phyloP scores from a whole-genome alignment of 2,888 invertebrate genomes.

The Marasmarcha lunaedactyla region DNA sequence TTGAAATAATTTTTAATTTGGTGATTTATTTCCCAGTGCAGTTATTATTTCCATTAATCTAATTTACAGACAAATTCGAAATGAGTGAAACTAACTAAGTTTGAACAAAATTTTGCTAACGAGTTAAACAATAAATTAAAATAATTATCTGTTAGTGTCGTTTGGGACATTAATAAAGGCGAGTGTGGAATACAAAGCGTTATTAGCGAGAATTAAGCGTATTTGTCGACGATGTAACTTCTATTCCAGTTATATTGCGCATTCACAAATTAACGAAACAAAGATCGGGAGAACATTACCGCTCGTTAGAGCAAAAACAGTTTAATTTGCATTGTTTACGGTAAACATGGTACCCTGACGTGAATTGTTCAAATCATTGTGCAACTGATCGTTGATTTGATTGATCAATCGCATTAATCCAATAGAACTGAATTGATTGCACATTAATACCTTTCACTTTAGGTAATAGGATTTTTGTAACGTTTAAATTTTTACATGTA shows the following conservation, averaged over 20 bases:
- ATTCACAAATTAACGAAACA: slow-evolving; percentile 25
- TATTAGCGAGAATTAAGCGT: slow-evolving; percentile 37
- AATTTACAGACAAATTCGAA: too few species aligned
- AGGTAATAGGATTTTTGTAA: too few species aligned
- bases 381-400: too few species aligned
- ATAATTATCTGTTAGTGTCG: slow-evolving; percentile 34
- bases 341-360: slow-evolving; percentile 30
- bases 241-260: slow-evolving; percentile 29
- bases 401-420: too few species aligned
- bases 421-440: too few species aligned
- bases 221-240: slow-evolving; percentile 37
- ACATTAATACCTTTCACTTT: too few species aligned
- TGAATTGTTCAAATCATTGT: slow-evolving; percentile 30
- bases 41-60: too few species aligned
- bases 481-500: too few species aligned
- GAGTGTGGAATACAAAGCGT: slow-evolving; percentile 24
- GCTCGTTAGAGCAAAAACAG: slow-evolving; percentile 47
- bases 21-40: too few species aligned
- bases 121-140: slow-evolving; percentile 18
- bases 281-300: slow-evolving; percentile 32
- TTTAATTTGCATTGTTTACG: slow-evolving; percentile 54
- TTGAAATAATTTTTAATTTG: too few species aligned
- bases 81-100: too few species aligned
- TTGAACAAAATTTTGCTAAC: too few species aligned
- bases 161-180: slow-evolving; percentile 21